Evolutionary conservation across 1,140 invertebrate genomes (phyloP).

Genomic region (Rhopalosiphum padi): DNA sequence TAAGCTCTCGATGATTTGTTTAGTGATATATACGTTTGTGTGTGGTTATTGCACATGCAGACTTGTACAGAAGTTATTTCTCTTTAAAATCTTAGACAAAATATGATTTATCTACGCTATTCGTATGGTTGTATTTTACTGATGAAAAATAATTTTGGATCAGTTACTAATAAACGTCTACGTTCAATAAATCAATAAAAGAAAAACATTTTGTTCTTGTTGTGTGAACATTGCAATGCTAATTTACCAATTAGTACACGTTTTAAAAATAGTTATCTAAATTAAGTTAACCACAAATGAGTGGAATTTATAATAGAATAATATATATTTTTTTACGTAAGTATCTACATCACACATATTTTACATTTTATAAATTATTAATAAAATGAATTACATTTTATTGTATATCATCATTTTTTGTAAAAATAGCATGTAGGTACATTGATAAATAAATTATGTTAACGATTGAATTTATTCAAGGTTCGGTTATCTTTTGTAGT

Average conservation of each 20-base stretch:
- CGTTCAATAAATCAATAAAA: background rate
- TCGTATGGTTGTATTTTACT: background rate
- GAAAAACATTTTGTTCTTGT: background rate
- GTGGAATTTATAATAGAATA: background rate
- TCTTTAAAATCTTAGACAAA: conserved; percentile 5
- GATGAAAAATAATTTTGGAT: background rate
- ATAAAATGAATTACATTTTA: background rate
- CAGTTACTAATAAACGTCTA: background rate
- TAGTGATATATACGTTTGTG: background rate
- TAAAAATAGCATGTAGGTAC: too few species aligned
- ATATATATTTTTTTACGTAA: background rate
- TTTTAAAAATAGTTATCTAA: background rate
- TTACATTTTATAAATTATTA: background rate
- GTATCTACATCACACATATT: background rate
- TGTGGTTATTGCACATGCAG: background rate
- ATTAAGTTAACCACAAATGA: background rate
- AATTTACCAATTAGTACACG: background rate
- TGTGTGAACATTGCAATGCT: background rate
- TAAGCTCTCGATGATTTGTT: conserved; percentile 22
- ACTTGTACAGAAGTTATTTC: background rate
- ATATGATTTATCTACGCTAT: background rate
- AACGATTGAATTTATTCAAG: background rate
- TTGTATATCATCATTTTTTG: background rate
- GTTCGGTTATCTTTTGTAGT: background rate
- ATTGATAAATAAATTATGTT: background rate